Percentiles rank a stretch among this genome's conserved stretches.
phyloP scores from a whole-genome alignment of 2,797 vertebrate genomes.

The Kryptolebias ocellatus region DNA sequence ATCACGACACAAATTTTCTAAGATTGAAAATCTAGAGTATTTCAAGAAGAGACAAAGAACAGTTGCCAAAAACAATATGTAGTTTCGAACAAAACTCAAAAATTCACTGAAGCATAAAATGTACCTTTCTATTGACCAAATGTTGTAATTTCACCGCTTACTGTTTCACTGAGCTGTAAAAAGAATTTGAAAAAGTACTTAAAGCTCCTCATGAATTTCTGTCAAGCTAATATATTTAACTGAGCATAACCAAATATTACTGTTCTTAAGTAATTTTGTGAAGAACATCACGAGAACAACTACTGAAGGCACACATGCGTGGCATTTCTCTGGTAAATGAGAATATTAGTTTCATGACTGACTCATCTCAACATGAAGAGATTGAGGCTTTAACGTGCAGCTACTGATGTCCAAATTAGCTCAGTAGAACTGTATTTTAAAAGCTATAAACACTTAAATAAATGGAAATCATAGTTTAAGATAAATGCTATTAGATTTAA shows the following conservation, averaged over 20 bases:
- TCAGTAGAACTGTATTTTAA: not conserved
- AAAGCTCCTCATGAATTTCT: not conserved
- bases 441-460: not conserved
- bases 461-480: conserved; percentile 10
- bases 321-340: conserved; percentile 24
- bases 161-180: conserved; percentile 10
- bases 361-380: conserved; percentile 38
- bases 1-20: conserved; percentile 23
- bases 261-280: not conserved
- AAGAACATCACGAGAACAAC: too few species aligned
- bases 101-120: conserved; percentile 11
- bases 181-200: not conserved
- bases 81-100: conserved; percentile 12
- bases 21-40: conserved; percentile 12
- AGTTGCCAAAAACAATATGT: conserved; percentile 30
- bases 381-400: not conserved
- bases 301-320: not conserved
- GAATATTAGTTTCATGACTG: conserved; percentile 32
- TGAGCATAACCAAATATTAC: conserved; percentile 5
- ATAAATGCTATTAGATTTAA: not conserved
- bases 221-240: conserved; percentile 2
- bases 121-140: conserved; percentile 31
- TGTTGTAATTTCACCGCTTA: conserved; percentile 17
- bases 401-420: not conserved
- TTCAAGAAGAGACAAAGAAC: conserved; percentile 22